Conservation (phyloP, 2,888 invertebrate genomes). For the Tillus elongatus region DNA sequence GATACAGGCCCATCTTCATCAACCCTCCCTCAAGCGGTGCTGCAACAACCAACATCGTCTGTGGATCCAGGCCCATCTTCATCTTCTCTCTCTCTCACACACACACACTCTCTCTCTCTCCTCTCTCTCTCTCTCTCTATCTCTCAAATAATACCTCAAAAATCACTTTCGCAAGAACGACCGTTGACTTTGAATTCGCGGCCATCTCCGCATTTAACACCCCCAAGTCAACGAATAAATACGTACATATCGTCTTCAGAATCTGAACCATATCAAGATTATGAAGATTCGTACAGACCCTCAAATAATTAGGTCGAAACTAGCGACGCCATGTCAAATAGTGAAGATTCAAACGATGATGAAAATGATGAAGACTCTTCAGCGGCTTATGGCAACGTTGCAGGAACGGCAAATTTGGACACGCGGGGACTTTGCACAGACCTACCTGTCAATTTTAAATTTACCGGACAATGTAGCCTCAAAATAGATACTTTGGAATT, state of each 20-base stretch:
- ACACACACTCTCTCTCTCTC: no score
- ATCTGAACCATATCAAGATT: neutral
- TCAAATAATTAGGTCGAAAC: slow-evolving; percentile 2
- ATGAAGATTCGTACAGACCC: slow-evolving; percentile 2
- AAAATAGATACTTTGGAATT: slow-evolving; percentile 7
- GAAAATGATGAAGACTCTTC: no score
- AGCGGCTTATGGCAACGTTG: no score
- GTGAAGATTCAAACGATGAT: slow-evolving; percentile 3
- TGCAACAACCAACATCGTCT: no score
- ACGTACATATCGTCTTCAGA: slow-evolving; percentile 3
- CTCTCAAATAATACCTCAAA: neutral
- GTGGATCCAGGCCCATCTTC: no score
- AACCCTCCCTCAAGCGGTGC: no score
- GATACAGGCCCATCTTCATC: no score
- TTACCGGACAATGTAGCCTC: slow-evolving; percentile 7
- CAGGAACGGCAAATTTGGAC: no score
- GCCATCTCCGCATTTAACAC: slow-evolving; percentile 1
- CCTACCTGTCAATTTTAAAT: slow-evolving; percentile 4
- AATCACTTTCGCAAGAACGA: slow-evolving; percentile 1
- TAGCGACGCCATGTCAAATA: neutral
- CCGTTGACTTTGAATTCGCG: neutral
- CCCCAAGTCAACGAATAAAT: slow-evolving; percentile 1
- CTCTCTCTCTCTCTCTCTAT: no score
- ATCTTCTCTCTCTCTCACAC: no score
- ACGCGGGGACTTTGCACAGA: no score